Conservation (phyloP, 2,888 invertebrate genomes). For the Leptinotarsa haldemani region DNA sequence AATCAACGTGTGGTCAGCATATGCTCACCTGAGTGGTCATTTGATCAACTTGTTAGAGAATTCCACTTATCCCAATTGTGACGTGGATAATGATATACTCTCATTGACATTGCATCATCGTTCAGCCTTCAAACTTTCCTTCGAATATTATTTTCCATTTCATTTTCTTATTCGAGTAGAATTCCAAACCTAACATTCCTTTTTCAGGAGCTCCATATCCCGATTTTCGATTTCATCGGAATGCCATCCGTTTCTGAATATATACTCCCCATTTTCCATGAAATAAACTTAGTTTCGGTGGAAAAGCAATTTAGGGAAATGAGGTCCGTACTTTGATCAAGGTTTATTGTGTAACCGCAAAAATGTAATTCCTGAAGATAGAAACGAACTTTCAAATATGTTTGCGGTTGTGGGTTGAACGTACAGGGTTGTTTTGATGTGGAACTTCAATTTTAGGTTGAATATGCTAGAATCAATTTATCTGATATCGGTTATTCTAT, state of each 20-base stretch:
- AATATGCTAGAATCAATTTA: too few relatives aligned
- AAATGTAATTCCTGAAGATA: not conserved
- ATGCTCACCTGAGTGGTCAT: too few relatives aligned
- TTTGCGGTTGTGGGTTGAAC: not conserved
- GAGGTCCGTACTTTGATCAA: constrained; percentile 14
- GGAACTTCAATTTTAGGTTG: too few relatives aligned
- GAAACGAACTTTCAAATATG: not conserved
- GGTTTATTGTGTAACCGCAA: constrained; percentile 6
- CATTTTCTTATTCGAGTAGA: too few relatives aligned
- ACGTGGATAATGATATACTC: too few relatives aligned
- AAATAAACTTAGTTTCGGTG: not conserved
- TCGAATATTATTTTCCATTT: too few relatives aligned
- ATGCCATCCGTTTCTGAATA: not conserved
- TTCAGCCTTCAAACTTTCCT: too few relatives aligned
- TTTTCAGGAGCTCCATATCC: not conserved
- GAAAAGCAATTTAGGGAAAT: constrained; percentile 6
- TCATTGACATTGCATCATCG: too few relatives aligned
- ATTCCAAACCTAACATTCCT: not conserved
- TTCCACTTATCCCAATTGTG: too few relatives aligned
- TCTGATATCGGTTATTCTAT: too few relatives aligned
- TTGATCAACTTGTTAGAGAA: too few relatives aligned
- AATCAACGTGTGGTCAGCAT: too few relatives aligned
- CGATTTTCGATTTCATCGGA: not conserved
- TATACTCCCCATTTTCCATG: not conserved
- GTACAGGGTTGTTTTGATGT: not conserved